Percentiles rank a stretch among this genome's conserved stretches.
Evolutionary conservation across 2,797 vertebrate species (phyloP).

Genomic region (Gastrophryne carolinensis): DNA sequence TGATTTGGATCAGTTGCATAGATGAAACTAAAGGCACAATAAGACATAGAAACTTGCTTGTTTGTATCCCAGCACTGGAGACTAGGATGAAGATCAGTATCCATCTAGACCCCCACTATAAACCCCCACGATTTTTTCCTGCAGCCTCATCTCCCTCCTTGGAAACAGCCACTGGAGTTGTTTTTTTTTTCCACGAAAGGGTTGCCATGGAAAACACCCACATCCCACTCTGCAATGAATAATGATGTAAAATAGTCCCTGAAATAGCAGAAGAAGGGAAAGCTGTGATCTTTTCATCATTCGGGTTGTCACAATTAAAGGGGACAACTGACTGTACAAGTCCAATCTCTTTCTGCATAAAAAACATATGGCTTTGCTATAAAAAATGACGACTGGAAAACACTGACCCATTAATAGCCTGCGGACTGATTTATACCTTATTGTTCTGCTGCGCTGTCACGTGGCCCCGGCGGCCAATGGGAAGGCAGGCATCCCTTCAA

Average conservation of each 20-base stretch:
- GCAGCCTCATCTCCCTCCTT: too few species aligned
- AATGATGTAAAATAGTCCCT: constrained; percentile 79
- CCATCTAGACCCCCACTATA: too few species aligned
- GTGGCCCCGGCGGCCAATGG: constrained; percentile 87
- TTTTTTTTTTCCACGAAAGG: constrained; percentile 63
- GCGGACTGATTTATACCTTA: constrained; percentile 98
- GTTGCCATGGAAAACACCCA: constrained; percentile 60
- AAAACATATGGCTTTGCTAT: constrained; percentile 89
- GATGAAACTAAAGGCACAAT: constrained; percentile 70
- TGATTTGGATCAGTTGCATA: too few species aligned
- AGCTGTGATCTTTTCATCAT: constrained; percentile 73
- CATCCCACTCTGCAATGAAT: constrained; percentile 77
- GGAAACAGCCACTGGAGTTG: constrained; percentile 67
- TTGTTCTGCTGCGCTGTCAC: constrained; percentile 93
- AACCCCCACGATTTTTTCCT: too few species aligned
- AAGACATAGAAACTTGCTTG: constrained; percentile 74
- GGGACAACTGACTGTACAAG: constrained; percentile 81
- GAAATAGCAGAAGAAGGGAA: constrained; percentile 56
- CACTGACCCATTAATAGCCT: constrained; percentile 90
- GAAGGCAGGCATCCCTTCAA: constrained; percentile 82
- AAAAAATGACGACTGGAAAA: constrained; percentile 96
- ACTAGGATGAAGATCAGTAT: neutral
- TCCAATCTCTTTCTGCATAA: constrained; percentile 86
- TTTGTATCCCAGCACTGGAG: constrained; percentile 33
- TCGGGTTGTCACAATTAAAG: constrained; percentile 80